Base-by-base conservation (phyloP, 2,888 invertebrate species). In the Leucania comma region DNA sequence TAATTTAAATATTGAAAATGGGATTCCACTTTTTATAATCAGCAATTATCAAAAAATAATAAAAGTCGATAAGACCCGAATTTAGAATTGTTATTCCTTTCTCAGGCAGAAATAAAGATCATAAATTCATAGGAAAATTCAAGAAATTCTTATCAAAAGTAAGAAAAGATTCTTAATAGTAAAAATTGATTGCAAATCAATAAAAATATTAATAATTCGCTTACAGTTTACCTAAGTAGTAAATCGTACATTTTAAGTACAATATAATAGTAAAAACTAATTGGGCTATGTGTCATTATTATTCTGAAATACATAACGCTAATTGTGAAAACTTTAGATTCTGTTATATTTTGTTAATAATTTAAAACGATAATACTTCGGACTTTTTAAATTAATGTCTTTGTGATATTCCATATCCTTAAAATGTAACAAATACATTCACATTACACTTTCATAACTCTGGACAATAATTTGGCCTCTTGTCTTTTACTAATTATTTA, bases 401-500 rank as follows among this genome's bases (percentile, higher is more conserved):
- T 65, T 77, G 67, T 72, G 59, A 79, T 77, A 80, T 75, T 80
- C 63, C 54, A 81, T 83, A 86, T 79, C 75, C 42, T 73, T 85
- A 85, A 75, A 75, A 72, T 73, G 22, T 71, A 68, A 72, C 59
- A 71, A 72, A 68, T 73, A 69, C 78, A 78, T 71, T 70, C 77
- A 81, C 70, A 77, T 75, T 79, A 72, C 75, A 75, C 73, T 75
- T 61, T 78, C 73, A 73, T 81, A 79, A 82, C 66, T 80, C 91
- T 94, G 95, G 95, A 95, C 95, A 95, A 92, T 92, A 94, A 94
- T 95, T 95, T 95, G 95, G 95, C 95, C 94, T 92, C 95, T 92
- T 93, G 93, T 94, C 91, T 91, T 92, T 92, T 89, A 90, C 84
- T 91, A 88, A 91, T 90, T 90, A 90, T 82, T 83, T 68, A 81